phyloP scores from a whole-genome alignment of 2,888 invertebrate genomes.

The Patella depressa region DNA sequence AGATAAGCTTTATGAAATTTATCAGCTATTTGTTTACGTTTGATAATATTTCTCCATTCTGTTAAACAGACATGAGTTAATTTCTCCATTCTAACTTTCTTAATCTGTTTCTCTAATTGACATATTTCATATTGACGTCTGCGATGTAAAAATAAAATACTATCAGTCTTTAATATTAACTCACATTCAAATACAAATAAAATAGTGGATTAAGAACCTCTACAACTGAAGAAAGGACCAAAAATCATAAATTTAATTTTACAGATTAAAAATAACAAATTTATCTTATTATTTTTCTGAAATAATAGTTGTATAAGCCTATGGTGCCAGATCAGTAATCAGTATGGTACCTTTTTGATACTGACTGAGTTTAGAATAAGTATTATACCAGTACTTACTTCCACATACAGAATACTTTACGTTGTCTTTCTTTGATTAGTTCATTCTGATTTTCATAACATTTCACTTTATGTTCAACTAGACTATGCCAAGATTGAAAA shows the following conservation, averaged over 20 bases:
- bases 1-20: conserved; percentile 46
- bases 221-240: too few relatives aligned
- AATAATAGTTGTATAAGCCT: too few relatives aligned
- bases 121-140: conserved; percentile 53
- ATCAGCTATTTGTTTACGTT: conserved; percentile 49
- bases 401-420: conserved; percentile 47
- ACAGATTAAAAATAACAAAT: too few relatives aligned
- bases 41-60: conserved; percentile 51
- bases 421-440: conserved; percentile 37
- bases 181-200: too few relatives aligned
- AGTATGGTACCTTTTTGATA: too few relatives aligned
- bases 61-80: conserved; percentile 40
- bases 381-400: conserved; percentile 38
- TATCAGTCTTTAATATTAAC: too few relatives aligned
- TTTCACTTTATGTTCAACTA: conserved; percentile 44
- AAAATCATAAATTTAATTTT: too few relatives aligned
- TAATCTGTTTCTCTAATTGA: conserved; percentile 46
- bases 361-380: background rate
- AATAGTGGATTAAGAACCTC: too few relatives aligned
- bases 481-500: conserved; percentile 48
- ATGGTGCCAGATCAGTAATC: too few relatives aligned
- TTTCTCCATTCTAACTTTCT: conserved; percentile 32
- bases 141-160: background rate
- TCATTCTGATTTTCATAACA: conserved; percentile 37
- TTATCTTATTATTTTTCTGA: too few relatives aligned